Base-by-base conservation (phyloP, 2,888 invertebrate genomes). In the Drosophila paranaensis region DNA sequence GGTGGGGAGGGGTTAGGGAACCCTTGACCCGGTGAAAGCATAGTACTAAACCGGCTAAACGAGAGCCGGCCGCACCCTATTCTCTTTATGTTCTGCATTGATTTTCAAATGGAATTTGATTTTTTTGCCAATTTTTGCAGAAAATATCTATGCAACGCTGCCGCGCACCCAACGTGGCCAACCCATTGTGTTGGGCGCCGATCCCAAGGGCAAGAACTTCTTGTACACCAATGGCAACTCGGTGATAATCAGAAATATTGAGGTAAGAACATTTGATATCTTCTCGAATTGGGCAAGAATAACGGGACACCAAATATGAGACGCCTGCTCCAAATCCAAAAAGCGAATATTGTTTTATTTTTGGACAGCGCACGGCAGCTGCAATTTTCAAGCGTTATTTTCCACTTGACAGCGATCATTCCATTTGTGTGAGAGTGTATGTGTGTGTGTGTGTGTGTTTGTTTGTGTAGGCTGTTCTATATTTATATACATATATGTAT, bases 141-240 rank as follows among this genome's bases (percentile, higher is more conserved):
- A 97, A 93, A 96, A 95, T 93, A 96, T 96, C 93, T 98, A 97
- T 94, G 97, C 99, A 76, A 96, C 98, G 63, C 93, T 99, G 91
- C 99, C 99, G 70, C 95, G 97, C 90, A 99, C 99, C 60, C 96
- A 97, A 91, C 95, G 99, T 85, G 99, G 99, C 37, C 96, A 97
- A 83, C 98, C 99, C 43, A 95, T 99, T 83, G 98, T 99, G 61
- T 93, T 99, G 88, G 98, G 98, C 67, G 96, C 97, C 45, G 99
- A 99, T 94, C 99, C 99, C 4, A 98, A 99, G 93, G 99, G 99
- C 57, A 97, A 97, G 91, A 98, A 97, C 91, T 98, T 99, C 93
- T 95, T 99, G 58, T 99, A 99, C 92, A 96, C 98, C 74, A 98
- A 99, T 94, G 98, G 99, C 79, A 98, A 98, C 93, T 98, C 98